These are phyloP conservation scores for Drosophila saltans DNA, from an alignment of 1,140 invertebrate genomes.

Conservation along the genomic window DNA sequence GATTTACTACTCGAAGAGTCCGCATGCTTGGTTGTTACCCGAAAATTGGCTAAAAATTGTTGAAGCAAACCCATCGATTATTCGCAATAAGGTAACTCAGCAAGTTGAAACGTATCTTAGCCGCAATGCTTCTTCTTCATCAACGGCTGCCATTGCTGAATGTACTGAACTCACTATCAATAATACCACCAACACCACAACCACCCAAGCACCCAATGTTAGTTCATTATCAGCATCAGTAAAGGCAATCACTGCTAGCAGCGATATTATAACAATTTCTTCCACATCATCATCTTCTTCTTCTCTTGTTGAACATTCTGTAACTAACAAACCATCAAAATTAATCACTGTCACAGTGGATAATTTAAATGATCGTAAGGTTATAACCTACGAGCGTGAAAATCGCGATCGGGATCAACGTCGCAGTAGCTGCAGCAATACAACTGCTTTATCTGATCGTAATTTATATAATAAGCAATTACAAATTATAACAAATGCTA, in stretches of 20 bases:
- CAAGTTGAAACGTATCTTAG: slow-evolving; percentile 20
- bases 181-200: slow-evolving; percentile 46
- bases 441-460: slow-evolving; percentile 59
- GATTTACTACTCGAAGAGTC: slow-evolving; percentile 78
- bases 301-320: background rate
- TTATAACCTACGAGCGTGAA: slow-evolving; percentile 46
- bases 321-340: slow-evolving; percentile 41
- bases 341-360: slow-evolving; percentile 35
- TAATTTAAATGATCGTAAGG: slow-evolving; percentile 41
- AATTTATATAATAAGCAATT: slow-evolving; percentile 78
- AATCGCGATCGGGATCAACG: slow-evolving; percentile 1
- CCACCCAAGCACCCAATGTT: slow-evolving; percentile 58
- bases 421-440: slow-evolving; percentile 59
- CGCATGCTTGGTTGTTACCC: slow-evolving; percentile 76
- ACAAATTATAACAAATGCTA: slow-evolving; percentile 74
- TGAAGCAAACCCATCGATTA: slow-evolving; percentile 70
- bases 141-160: slow-evolving; percentile 23
- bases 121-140: slow-evolving; percentile 30
- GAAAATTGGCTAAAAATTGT: slow-evolving; percentile 74
- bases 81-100: slow-evolving; percentile 82
- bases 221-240: slow-evolving; percentile 43
- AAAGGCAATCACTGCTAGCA: slow-evolving; percentile 39
- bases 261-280: slow-evolving; percentile 15
- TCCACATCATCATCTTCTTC: slow-evolving; percentile 11
- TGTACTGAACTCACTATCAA: slow-evolving; percentile 23